Percentiles rank a stretch among this genome's conserved stretches.
Evolutionary conservation across 30 jellyfish, hydroid and myxozoan genomes (phyloP).

Genomic region (Aurelia aurita complex sp. Pacific): DNA sequence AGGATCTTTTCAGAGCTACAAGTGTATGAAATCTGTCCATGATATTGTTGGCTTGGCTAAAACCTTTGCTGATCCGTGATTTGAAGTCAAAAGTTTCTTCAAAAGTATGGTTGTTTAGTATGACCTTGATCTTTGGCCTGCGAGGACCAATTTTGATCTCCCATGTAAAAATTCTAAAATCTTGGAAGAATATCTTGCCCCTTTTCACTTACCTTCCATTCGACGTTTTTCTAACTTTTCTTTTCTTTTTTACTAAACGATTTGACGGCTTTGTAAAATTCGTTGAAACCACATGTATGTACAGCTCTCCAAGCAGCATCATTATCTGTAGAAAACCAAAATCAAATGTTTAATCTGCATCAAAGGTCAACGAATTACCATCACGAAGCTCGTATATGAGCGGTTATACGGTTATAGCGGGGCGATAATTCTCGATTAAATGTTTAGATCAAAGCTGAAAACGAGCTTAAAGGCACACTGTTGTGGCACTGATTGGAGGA

Average conservation of each 20-base stretch:
- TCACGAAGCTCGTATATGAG: background rate
- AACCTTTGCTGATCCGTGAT: too few species aligned
- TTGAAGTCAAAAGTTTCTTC: too few species aligned
- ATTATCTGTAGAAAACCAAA: slow-evolving; percentile 50
- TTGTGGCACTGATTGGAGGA: too few species aligned
- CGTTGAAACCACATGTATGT: slow-evolving; percentile 93
- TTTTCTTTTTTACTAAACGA: slow-evolving; percentile 70
- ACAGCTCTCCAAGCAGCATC: slow-evolving; percentile 84
- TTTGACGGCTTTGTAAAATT: slow-evolving; percentile 89
- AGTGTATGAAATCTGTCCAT: too few species aligned
- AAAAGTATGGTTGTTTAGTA: too few species aligned
- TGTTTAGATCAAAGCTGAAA: background rate
- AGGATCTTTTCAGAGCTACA: too few species aligned
- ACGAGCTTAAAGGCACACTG: background rate
- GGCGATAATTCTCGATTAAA: too few species aligned
- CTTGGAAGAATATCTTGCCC: too few species aligned
- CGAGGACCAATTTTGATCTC: too few species aligned
- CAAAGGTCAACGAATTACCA: background rate
- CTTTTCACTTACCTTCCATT: slow-evolving; percentile 45
- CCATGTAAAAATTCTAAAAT: too few species aligned
- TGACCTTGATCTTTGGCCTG: too few species aligned
- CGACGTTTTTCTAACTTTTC: slow-evolving; percentile 63
- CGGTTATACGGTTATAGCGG: background rate
- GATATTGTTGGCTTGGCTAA: too few species aligned
- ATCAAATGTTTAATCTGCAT: background rate